Evolutionary conservation across 2,888 invertebrate species (phyloP), one percentile per base, ranked within the genome.

Genomic region (Odontocolon sp.): DNA sequence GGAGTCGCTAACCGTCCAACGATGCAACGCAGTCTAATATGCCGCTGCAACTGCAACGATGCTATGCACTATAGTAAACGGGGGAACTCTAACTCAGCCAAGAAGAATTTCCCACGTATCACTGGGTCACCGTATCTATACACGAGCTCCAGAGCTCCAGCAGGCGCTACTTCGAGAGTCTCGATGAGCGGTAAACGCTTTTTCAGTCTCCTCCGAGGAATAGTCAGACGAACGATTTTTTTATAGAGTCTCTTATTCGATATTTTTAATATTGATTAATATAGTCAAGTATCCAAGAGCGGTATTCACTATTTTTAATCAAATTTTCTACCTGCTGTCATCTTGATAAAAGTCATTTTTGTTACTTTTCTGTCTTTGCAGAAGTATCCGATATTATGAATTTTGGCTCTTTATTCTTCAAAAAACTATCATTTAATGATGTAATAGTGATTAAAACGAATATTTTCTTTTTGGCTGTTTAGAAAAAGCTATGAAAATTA

Each of bases 51-150:
- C 23, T 4, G 16, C 45, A n/a, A 67, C 18, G 16, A 16, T 33
- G 33, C 47, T 16, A 54, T 31, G 23, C 18, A 28, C 45, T 21
- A 14, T 16, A 16, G 21, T 26, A 47, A 31, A 50, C 21, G 36
- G 16, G 56, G 23, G 66, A 31, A 8, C 38, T 9, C 42, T n/a
- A 42, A 75, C 68, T 78, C 69, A 36, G 18, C 36, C 67, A 56
- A 63, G 66, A 77, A 81, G 68, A 70, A 78, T 79, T 81, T 81
- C 81, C 78, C 81, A 81, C 79, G 81, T 79, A 76, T 78, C 68
- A 81, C 79, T 81, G 79, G 81, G 79, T 81, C 77, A 77, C 64
- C 75, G 59, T 56, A 54, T 64, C 45, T 36, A 11, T 11, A 21
- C 21, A 18, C 14, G 66, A 52, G 52, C 66, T 26, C 23, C 11